Evolutionary conservation across 2,888 invertebrate species (phyloP), one percentile per base, ranked within the genome.

Genomic region (Cerceris ruficornis): DNA sequence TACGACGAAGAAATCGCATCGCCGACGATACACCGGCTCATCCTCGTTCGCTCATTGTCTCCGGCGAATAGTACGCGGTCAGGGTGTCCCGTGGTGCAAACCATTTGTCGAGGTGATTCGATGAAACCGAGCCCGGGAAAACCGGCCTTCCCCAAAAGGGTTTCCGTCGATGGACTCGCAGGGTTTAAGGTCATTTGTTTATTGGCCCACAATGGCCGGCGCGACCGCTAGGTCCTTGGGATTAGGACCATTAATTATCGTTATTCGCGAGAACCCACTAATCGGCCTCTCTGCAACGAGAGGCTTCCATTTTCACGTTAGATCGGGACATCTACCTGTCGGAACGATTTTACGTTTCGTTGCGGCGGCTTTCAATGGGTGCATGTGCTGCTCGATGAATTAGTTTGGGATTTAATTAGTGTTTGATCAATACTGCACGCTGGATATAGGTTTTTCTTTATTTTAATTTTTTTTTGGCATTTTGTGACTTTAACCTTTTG

Each of bases 201-300:
- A 86, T 84, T 84, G 82, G 68, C 80, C 74, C 69, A 81, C 67
- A 79, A 78, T 73, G 68, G 59, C 43, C 49, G 7, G 46, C 50
- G 55, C 39, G 54, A 69, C 77, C 79, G 77, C 74, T 64, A 75
- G 81, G 84, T 76, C n/a, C 55, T 64, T 60, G 17, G 85, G 82
- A 83, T 85, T 85, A 85, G 73, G 72, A 60, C 75, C 77, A 81
- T 83, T 85, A 77, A 86, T 86, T 83, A 66, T 77, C 77, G 67
- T 81, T 83, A 82, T 67, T 79, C 67, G 76, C 69, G 55, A 43
- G 60, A 67, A 57, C 58, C 69, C 60, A 64, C 75, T 68, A 75
- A 75, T 70, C 67, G 41, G 57, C 49, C 42, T 15, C 14, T 15
- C 14, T 8, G 11, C 13, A 54, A 43, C n/a, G 28, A 28, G 8